Evolutionary conservation across 2,113 vertebrate genomes (phyloP).

Genomic region (Zosterops lateralis): DNA sequence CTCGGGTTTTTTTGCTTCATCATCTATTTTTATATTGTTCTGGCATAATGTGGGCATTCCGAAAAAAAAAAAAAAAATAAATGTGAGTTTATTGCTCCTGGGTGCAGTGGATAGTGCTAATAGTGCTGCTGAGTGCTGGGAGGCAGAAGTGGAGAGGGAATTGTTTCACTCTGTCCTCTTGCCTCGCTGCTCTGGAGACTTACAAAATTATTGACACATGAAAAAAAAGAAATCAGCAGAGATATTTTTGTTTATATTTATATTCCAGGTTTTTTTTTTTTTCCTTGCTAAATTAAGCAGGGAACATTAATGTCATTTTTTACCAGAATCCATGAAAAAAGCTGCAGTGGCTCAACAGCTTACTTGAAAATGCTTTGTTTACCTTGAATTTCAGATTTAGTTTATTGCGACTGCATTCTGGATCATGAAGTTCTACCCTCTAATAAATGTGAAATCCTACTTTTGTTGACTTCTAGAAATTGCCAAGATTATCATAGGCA

Average conservation of each 20-base stretch:
- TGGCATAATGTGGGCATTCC: background rate
- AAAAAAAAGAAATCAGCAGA: background rate
- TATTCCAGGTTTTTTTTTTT: background rate
- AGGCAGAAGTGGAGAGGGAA: background rate
- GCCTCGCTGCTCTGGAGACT: background rate
- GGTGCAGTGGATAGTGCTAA: background rate
- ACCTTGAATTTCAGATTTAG: background rate
- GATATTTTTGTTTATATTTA: background rate
- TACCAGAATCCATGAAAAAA: background rate
- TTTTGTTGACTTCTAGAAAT: background rate
- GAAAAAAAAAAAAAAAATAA: background rate
- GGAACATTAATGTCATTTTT: background rate
- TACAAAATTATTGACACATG: background rate
- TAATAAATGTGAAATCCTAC: background rate
- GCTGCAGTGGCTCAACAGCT: background rate
- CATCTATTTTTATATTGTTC: constrained; percentile 31
- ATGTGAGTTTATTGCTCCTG: background rate
- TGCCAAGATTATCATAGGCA: background rate
- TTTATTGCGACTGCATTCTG: background rate
- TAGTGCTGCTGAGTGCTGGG: background rate
- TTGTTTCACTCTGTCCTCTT: background rate
- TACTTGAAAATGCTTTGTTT: background rate
- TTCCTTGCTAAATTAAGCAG: background rate
- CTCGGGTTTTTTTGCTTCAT: background rate
- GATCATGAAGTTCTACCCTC: background rate